phyloP scores from a whole-genome alignment of 2,113 vertebrate species.

The Eptatretus burgeri region DNA sequence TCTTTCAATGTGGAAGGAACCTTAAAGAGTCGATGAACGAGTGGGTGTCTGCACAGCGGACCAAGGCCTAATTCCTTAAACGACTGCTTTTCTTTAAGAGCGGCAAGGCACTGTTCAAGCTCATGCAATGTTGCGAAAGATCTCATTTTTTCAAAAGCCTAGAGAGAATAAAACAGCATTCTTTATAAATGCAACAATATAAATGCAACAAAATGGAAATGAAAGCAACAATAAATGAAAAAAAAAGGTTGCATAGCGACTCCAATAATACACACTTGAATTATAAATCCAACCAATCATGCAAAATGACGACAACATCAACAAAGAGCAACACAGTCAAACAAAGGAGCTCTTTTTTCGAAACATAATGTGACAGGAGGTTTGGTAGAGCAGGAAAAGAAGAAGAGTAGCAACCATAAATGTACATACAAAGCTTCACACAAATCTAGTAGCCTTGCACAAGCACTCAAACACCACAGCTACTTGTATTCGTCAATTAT shows the following conservation, averaged over 20 bases:
- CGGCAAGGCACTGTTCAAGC: conserved; percentile 21
- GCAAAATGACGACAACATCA: background rate
- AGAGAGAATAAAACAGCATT: background rate
- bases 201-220: background rate
- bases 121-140: conserved; percentile 27
- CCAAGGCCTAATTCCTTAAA: conserved; percentile 28
- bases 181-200: too few species aligned
- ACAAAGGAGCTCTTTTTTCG: background rate
- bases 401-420: too few species aligned
- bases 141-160: conserved; percentile 17
- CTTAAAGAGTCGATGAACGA: conserved; percentile 23
- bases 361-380: background rate
- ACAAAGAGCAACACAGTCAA: background rate
- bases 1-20: conserved; percentile 22
- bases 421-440: too few species aligned
- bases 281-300: background rate
- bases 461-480: too few species aligned
- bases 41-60: conserved; percentile 27
- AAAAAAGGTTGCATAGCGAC: background rate
- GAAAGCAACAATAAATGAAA: too few species aligned
- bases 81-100: conserved; percentile 24
- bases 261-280: background rate
- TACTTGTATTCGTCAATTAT: too few species aligned
- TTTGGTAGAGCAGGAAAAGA: too few species aligned
- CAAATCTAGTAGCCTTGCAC: too few species aligned